Percentiles rank a stretch among this genome's conserved stretches.
phyloP scores from a whole-genome alignment of 2,888 invertebrate species.

The Eretmocerus hayati region DNA sequence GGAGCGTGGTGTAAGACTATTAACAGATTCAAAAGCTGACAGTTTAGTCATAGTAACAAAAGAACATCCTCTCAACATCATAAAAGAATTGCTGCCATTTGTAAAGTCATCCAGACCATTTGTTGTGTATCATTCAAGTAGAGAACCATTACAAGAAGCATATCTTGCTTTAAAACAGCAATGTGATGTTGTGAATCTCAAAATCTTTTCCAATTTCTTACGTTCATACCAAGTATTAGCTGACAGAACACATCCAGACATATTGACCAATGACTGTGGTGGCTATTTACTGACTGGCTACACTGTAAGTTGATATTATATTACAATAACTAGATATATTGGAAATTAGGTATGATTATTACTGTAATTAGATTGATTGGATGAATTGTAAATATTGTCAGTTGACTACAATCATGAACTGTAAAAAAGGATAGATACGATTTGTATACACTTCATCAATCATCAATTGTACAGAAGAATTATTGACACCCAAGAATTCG shows the following conservation, averaged over 20 bases:
- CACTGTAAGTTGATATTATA: conserved; percentile 17
- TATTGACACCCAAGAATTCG: too few relatives aligned
- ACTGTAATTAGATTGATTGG: too few relatives aligned
- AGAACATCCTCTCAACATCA: conserved; percentile 78
- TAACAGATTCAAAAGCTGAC: conserved; percentile 60
- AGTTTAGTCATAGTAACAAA: conserved; percentile 72
- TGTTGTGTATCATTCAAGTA: conserved; percentile 72
- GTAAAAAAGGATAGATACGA: not conserved
- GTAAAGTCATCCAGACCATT: conserved; percentile 76
- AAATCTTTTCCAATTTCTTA: conserved; percentile 79
- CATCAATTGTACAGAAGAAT: too few relatives aligned
- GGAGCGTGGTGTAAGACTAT: conserved; percentile 56
- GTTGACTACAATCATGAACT: too few relatives aligned
- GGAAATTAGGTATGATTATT: conserved; percentile 6
- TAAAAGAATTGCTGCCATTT: conserved; percentile 67
- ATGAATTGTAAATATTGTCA: too few relatives aligned
- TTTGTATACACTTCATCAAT: too few relatives aligned
- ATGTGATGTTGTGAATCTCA: conserved; percentile 66
- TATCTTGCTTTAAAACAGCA: conserved; percentile 70
- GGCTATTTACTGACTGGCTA: conserved; percentile 79
- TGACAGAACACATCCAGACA: conserved; percentile 90
- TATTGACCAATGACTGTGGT: conserved; percentile 80
- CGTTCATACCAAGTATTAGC: conserved; percentile 84
- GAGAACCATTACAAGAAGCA: conserved; percentile 79
- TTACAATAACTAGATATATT: conserved; percentile 24